Conservation (phyloP, 2,888 invertebrate species). For the Campopleginae sp. region DNA sequence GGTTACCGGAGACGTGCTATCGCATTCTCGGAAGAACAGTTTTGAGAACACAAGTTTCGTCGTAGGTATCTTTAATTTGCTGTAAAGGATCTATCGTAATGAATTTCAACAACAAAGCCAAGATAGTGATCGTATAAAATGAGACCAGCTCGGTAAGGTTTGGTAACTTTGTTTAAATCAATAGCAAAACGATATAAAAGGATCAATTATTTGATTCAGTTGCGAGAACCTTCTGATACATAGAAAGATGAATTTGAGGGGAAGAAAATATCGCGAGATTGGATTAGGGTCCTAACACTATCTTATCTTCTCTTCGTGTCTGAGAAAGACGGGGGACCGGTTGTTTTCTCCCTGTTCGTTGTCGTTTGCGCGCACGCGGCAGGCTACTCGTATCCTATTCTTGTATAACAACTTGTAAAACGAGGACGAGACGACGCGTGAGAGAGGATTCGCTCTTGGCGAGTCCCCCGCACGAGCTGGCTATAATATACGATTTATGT, state of each 20-base stretch:
- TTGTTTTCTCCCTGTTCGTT: slow-evolving; percentile 35
- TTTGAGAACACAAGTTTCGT: background rate
- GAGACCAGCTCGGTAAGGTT: slow-evolving; percentile 65
- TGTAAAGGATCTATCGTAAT: slow-evolving; percentile 11
- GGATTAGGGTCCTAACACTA: slow-evolving; percentile 50
- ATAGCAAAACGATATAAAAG: background rate
- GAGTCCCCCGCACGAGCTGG: slow-evolving; percentile 48
- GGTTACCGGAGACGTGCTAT: slow-evolving; percentile 9
- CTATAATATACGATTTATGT: slow-evolving; percentile 29
- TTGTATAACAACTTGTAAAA: slow-evolving; percentile 84
- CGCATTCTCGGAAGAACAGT: background rate
- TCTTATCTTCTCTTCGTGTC: slow-evolving; percentile 40
- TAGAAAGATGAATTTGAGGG: background rate
- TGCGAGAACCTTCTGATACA: background rate
- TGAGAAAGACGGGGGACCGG: slow-evolving; percentile 11
- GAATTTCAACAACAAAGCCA: background rate
- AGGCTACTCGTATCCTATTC: slow-evolving; percentile 72
- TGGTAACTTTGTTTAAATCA: background rate
- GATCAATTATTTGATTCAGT: slow-evolving; percentile 11
- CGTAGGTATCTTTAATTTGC: slow-evolving; percentile 28
- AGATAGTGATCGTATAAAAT: slow-evolving; percentile 34
- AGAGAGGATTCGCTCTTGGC: slow-evolving; percentile 73
- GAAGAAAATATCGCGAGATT: slow-evolving; percentile 44
- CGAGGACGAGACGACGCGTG: slow-evolving; percentile 77
- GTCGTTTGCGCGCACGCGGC: slow-evolving; percentile 64